Base-by-base conservation (phyloP, 2,888 invertebrate species). In the Podotricha telesiphe region DNA sequence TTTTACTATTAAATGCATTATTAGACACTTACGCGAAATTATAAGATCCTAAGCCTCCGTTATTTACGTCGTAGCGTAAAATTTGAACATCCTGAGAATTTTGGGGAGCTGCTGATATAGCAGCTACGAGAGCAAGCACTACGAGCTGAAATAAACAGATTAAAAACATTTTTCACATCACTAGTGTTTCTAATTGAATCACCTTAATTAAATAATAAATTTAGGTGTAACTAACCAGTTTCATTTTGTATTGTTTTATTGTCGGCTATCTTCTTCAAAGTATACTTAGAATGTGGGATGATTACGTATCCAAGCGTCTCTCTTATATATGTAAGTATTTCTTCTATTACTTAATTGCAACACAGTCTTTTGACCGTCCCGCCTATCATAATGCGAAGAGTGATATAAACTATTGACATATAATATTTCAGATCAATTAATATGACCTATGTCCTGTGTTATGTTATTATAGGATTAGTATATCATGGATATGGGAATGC, bases 51-150 rank as follows among this genome's bases (percentile, higher is more conserved):
- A 94, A 80, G 62, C 94, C 95, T 73, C 93, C 91, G 73, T 95
- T 95, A 81, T 95, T 94, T 70, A 90, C 88, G 53, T 95, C 95
- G 79, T 94, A 95, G 73, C 94, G 94, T 61, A 95, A 74, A 73
- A 95, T 91, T 78, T 94, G 93, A 2, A 94, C 95, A 76, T 95
- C 94, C 80, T 94, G 86, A 8, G 76, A 84, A 72, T 83, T 86
- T 70, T 84, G 91, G 8, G 91, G 91, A 56, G 93, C 91, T 48
- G 90, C 87, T 65, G 77, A 79, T n/a, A 80, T 86, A 59, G 77
- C 84, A 58, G 86, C 86, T 13, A 86, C 74, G 71, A 91, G 66
- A 59, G 80, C 81, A 48, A 91, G 75, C 65, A 89, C 77, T 73
- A 89, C 75, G 71, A 89, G 82, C 93, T 93, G 91, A 82, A 76